Conservation (phyloP, 2,888 invertebrate genomes). For the Aphodius sticticus region DNA sequence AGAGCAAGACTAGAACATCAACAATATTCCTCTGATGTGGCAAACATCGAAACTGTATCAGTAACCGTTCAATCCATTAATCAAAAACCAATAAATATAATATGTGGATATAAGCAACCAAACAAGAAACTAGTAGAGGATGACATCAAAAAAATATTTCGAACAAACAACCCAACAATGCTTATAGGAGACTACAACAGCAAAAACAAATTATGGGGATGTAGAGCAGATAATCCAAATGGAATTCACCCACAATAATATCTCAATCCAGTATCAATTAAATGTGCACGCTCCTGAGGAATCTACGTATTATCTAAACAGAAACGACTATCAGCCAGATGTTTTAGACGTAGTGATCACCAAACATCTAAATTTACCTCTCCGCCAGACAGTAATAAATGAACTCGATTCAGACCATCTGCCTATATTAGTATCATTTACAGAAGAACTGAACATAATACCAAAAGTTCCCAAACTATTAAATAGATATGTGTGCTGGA, state of each 20-base stretch:
- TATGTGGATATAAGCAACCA: constrained; percentile 16
- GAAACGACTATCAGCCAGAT: neutral
- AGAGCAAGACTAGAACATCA: constrained; percentile 9
- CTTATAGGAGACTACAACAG: neutral
- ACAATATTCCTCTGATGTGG: neutral
- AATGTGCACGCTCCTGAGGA: constrained; percentile 9
- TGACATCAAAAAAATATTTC: constrained; percentile 10
- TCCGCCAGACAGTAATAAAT: constrained; percentile 8
- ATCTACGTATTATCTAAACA: constrained; percentile 9
- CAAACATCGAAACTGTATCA: too few relatives aligned
- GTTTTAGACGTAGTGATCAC: neutral
- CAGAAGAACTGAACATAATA: neutral
- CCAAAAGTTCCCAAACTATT: neutral
- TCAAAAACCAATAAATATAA: neutral
- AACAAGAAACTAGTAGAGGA: neutral
- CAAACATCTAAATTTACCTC: neutral
- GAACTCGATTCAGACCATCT: constrained; percentile 19
- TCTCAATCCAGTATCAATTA: neutral
- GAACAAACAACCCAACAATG: neutral
- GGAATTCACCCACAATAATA: neutral
- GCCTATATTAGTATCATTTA: neutral
- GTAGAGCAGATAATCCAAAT: constrained; percentile 13
- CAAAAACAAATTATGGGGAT: constrained; percentile 10
- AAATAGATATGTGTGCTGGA: neutral
- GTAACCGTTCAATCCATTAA: too few relatives aligned